These are phyloP conservation scores for Laticauda colubrina DNA, from an alignment of 2,113 vertebrate genomes.

Conservation along the genomic window DNA sequence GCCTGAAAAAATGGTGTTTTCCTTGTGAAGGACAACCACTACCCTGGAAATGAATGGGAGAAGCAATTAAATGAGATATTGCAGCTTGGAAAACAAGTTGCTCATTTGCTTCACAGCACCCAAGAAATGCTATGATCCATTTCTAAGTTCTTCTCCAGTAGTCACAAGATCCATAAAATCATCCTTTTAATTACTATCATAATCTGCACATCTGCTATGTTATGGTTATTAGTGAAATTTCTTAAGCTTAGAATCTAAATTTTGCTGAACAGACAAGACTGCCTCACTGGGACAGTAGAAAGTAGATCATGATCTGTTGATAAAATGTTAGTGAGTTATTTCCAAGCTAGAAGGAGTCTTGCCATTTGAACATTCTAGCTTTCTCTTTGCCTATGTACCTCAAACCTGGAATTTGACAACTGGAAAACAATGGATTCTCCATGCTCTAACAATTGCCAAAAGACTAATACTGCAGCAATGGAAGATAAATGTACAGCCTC, in stretches of 20 bases:
- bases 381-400: background rate
- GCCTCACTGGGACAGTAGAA: background rate
- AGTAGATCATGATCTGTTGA: background rate
- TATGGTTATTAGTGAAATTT: background rate
- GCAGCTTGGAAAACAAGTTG: constrained; percentile 71
- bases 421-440: background rate
- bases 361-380: background rate
- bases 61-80: constrained; percentile 82
- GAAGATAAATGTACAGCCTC: background rate
- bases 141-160: background rate
- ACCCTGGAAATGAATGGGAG: constrained; percentile 76
- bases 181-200: background rate
- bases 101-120: background rate
- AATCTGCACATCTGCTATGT: background rate
- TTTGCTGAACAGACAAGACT: background rate
- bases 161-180: background rate
- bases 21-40: constrained; percentile 72
- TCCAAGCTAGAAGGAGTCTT: background rate
- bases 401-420: background rate
- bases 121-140: background rate
- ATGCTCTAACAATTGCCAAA: background rate
- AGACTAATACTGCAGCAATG: background rate
- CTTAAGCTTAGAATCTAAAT: background rate
- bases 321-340: background rate
- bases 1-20: constrained; percentile 76